Base-by-base conservation (phyloP, 2,888 invertebrate genomes). In the Parnassius glacialis region DNA sequence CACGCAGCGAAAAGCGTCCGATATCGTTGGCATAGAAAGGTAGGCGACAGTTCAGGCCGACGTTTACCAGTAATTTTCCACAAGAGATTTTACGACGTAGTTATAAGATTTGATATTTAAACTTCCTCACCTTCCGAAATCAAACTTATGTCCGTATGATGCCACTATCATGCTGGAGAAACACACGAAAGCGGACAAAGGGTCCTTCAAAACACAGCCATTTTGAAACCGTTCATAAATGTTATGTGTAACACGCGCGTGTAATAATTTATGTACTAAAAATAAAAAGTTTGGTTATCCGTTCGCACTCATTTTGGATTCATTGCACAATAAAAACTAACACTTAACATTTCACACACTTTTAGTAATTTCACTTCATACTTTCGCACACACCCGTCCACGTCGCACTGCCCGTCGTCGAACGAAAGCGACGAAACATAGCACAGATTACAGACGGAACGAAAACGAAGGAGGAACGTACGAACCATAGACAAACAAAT, bases 121-220 rank as follows among this genome's bases (percentile, higher is more conserved):
- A 71, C 74, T 81, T 77, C 72, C 86, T 92, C 88, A 94, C 94
- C 94, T 94, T 92, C 92, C 92, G 85, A 93, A 93, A 92, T 92
- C 83, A 90, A 90, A 83, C 87, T 92, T 92, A 85, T 92, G 92
- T 87, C 86, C 89, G 92, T 93, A 92, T 85, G 92, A 93, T 92
- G 90, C 93, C 92, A 93, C 92, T 94, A 92, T 93, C 94, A 94
- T 94, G 92, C 92, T 94, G 94, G 92, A 93, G 90, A 92, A 92
- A 92, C 83, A 84, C 78, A 88, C 85, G 92, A 93, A 93, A 92
- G 88, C 86, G 93, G 90, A 92, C 92, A 93, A 93, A 93, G 93
- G 90, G 92, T 92, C 93, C 92, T 92, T 94, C 93, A 94, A 93
- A 93, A 93, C 92, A 93, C 94, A 94, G 94, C 94, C 94, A 94